Base-by-base conservation (phyloP, 2,888 invertebrate genomes). In the Resseliella maxima region DNA sequence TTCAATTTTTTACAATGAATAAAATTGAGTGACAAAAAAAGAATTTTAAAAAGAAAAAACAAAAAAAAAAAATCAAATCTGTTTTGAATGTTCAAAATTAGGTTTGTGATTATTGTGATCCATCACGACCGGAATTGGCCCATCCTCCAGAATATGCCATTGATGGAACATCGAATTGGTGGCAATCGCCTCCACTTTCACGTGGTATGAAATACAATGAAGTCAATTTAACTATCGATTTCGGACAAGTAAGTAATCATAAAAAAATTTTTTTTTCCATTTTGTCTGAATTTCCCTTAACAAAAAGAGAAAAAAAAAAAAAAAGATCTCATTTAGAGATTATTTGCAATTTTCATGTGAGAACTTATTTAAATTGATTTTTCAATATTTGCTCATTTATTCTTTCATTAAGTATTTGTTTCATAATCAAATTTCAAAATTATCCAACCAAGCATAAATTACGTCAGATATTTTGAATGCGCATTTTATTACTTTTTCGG, bases 161-260 rank as follows among this genome's bases (percentile, higher is more conserved):
- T 88, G 99, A 99, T 90, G 98, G 98, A n/a, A 95, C 95, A 90
- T 97, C 97, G 90, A 95, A 95, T 81, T 98, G 98, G 97, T 99
- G 99, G 99, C 99, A 99, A 92, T 98, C 98, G 90, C 99, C 99
- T 0, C 99, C 99, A 0, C 93, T 99, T 36, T 99, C 99, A 86
- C 93, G 99, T 88, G 98, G 99, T 87, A 96, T 96, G 94, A 96
- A 97, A 91, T 99, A 97, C 93, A 99, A 99, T 90, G 96, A 97
- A 92, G 97, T 99, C 90, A 99, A 98, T 92, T 93, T 99, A 87
- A 99, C 99, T 89, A 98, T 99, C 89, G 96, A 98, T 90, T 93
- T 99, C 88, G 99, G 97, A 89, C 99, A 99, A 95, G 99, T 99
- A 92, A 92, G 92, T 90, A 21, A 59, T 59, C 5, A 24, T 24